Evolutionary conservation across 2,113 vertebrate species (phyloP).

Genomic region (Mus musculus): GRCm39 chr15:3501501-3502000

Average conservation of each 20-base stretch:
- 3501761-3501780: background rate
- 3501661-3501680: background rate
- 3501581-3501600: background rate
- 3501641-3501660: background rate
- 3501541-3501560: background rate
- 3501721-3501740: background rate
- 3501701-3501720: background rate
- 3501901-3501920: background rate
- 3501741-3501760: background rate
- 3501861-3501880: background rate
- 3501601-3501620: background rate
- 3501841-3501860: background rate
- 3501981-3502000: background rate
- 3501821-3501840: too few relatives aligned
- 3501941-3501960: background rate
- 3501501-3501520: background rate
- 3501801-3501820: background rate
- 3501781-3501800: background rate
- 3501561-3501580: background rate
- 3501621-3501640: background rate
- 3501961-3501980: background rate
- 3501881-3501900: background rate
- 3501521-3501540: background rate
- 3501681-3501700: background rate
- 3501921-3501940: background rate